These are phyloP conservation scores for Crotalus tigris DNA, from an alignment of 2,113 vertebrate species.

Conservation along the genomic window DNA sequence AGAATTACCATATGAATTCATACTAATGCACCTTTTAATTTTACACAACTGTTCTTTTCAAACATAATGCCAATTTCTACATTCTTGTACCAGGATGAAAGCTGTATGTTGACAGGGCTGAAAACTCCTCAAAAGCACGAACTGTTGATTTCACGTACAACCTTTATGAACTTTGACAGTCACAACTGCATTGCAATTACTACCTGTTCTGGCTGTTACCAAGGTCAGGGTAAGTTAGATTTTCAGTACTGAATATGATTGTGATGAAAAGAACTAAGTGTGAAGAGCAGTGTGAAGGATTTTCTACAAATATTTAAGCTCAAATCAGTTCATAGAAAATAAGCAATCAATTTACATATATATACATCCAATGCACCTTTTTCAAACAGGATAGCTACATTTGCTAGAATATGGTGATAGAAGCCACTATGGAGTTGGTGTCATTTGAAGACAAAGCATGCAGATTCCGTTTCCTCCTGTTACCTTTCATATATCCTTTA, in stretches of 20 bases:
- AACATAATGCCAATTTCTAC: not conserved
- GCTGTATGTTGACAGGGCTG: constrained; percentile 69
- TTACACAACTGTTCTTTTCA: not conserved
- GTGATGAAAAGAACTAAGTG: not conserved
- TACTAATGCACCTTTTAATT: not conserved
- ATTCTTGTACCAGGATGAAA: constrained; percentile 34
- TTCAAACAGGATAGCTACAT: not conserved
- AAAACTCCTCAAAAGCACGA: constrained; percentile 67
- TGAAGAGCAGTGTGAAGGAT: not conserved
- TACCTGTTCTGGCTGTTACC: constrained; percentile 71
- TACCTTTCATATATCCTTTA: not conserved
- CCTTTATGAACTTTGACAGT: constrained; percentile 70
- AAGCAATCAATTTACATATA: not conserved
- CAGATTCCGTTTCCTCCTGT: not conserved
- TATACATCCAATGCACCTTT: not conserved
- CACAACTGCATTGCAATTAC: constrained; percentile 61
- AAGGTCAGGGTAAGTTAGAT: constrained; percentile 69
- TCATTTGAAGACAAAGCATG: not conserved
- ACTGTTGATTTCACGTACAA: constrained; percentile 61
- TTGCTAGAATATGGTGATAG: not conserved
- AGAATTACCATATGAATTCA: not conserved
- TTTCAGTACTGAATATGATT: not conserved
- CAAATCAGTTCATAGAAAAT: not conserved
- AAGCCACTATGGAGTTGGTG: not conserved
- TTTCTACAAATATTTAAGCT: not conserved